Evolutionary conservation across 2,113 vertebrate genomes (phyloP).

Genomic region (Rhinoptilus africanus): DNA sequence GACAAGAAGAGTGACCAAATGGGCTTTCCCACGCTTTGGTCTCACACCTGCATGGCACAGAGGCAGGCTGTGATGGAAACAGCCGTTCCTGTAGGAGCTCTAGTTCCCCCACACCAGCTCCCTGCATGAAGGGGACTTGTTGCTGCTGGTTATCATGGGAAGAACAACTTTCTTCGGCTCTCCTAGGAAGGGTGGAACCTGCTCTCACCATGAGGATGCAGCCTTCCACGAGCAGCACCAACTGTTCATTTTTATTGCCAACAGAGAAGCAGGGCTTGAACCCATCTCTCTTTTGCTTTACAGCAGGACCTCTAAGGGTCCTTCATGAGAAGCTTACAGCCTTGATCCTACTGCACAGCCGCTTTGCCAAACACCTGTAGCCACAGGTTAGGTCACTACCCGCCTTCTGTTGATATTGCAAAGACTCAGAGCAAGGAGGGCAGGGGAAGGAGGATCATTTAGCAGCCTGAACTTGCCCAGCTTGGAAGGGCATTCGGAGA

Average conservation of each 20-base stretch:
- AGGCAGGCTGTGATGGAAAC: background rate
- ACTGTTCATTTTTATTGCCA: background rate
- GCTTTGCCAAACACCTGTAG: background rate
- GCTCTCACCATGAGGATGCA: background rate
- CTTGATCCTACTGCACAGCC: background rate
- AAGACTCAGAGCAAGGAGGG: background rate
- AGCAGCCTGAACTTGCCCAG: background rate
- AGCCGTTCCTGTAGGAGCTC: background rate
- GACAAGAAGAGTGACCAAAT: accelerated
- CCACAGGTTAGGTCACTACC: background rate
- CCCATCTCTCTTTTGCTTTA: background rate
- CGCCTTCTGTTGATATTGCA: background rate
- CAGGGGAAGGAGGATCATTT: background rate
- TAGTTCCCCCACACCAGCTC: accelerated
- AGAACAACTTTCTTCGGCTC: background rate
- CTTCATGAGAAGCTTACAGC: background rate
- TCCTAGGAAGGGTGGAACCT: background rate
- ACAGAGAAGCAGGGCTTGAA: background rate
- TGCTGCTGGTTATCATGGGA: background rate
- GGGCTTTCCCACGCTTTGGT: accelerated
- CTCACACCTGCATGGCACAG: background rate
- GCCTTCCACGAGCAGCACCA: background rate
- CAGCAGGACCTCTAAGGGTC: background rate
- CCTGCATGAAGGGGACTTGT: background rate
- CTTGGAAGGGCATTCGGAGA: background rate